Base-by-base conservation (phyloP, 2,797 vertebrate genomes). In the Thunnus albacares region DNA sequence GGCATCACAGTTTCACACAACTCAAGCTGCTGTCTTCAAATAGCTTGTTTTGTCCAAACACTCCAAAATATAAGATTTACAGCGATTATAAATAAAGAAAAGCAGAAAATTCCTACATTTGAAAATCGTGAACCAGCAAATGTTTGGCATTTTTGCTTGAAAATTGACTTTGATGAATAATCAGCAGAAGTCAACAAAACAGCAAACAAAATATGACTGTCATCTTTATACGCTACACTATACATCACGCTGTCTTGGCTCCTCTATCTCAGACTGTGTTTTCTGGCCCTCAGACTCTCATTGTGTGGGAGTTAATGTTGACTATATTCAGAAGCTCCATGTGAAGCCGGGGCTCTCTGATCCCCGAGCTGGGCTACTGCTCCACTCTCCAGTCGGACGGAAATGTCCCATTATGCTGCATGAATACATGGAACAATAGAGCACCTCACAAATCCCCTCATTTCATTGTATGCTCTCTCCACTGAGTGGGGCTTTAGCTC, bases 361-460 rank as follows among this genome's bases (percentile, higher is more conserved):
- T 87, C 86, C 82, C 64, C 3, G 24, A 84, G 83, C 86, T 62
- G 24, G 43, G 65, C 83, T 61, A 38, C 60, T 53, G 30, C 85
- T 83, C 52, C 28, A 71, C 77, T 86, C 69, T 88, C 81, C 81
- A 85, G 79, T 71, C 69, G 77, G 77, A 75, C 70, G 71, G 87
- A 90, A 90, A 86, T 81, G 89, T 91, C 71, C 82, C 83, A 88
- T 92, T 88, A 85, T 88, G 47, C 75, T 43, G 49, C 70, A 63
- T 85, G 83, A 93, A 85, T 63, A 74, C 83, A 68, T 58, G 67
- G 80, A 93, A 94, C 90, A 92, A 91, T 87, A 66, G 70, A 88
- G 79, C 53, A 69, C 81, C 87, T 83, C 5, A 55, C 81, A 91
- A 94, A 92, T 89, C 84, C 87, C 77, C 78, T 90, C 67, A 69